These are phyloP conservation scores for Antechinus stuartii DNA, from an alignment of 2,113 vertebrate species.

Conservation along the genomic window DNA sequence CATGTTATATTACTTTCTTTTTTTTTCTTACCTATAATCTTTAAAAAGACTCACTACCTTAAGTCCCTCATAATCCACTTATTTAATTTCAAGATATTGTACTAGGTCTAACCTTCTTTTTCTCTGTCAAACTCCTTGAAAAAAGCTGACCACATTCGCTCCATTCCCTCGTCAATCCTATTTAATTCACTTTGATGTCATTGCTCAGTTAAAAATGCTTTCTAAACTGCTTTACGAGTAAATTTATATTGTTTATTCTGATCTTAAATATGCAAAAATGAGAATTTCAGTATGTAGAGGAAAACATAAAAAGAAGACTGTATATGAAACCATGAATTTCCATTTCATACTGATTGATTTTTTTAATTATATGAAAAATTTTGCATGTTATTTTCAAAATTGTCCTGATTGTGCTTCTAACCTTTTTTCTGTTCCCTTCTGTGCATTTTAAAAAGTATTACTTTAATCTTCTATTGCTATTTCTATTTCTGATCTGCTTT, in stretches of 20 bases:
- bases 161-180: neutral
- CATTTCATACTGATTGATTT: neutral
- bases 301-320: neutral
- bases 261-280: neutral
- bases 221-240: neutral
- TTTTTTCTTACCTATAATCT: neutral
- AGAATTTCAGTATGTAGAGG: neutral
- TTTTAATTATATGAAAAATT: neutral
- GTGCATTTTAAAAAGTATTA: neutral
- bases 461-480: neutral
- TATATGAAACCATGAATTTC: neutral
- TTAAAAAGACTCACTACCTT: neutral
- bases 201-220: neutral
- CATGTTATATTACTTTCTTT: neutral
- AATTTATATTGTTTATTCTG: neutral
- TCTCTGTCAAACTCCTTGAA: neutral
- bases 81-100: neutral
- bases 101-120: neutral
- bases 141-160: neutral
- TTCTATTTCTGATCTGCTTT: neutral
- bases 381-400: neutral
- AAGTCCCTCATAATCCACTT: neutral
- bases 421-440: neutral
- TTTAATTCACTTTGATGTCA: neutral
- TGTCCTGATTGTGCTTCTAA: neutral